Evolutionary conservation across 2,888 invertebrate genomes (phyloP).

Genomic region (Cheilosia vernalis): DNA sequence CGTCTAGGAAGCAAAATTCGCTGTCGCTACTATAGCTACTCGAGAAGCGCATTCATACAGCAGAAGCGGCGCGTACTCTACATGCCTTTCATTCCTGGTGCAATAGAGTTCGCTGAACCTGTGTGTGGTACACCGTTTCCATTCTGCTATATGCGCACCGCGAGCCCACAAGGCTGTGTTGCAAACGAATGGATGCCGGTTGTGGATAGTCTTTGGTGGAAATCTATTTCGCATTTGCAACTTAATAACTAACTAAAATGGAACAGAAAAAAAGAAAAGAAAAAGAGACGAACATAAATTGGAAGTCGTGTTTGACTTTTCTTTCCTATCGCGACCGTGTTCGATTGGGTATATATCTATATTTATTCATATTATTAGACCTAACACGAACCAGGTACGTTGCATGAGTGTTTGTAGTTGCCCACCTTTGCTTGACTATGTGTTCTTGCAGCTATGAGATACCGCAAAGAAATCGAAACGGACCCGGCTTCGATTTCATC

Average conservation of each 20-base stretch:
- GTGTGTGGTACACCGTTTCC: conserved; percentile 38
- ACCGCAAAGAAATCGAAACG: conserved; percentile 66
- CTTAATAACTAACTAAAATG: conserved; percentile 65
- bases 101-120: conserved; percentile 67
- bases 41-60: conserved; percentile 1
- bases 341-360: conserved; percentile 22
- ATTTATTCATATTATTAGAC: background rate
- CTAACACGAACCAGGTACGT: too few relatives aligned
- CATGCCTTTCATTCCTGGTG: conserved; percentile 60
- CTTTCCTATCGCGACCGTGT: conserved; percentile 3
- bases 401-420: too few relatives aligned
- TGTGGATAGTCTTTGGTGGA: conserved; percentile 27
- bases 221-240: conserved; percentile 68
- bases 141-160: conserved; percentile 13
- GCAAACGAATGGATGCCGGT: background rate
- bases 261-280: background rate
- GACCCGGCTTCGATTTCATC: conserved; percentile 55
- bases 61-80: conserved; percentile 17
- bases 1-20: conserved; percentile 40
- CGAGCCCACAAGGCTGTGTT: conserved; percentile 30
- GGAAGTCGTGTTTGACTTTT: conserved; percentile 27
- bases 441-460: background rate
- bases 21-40: conserved; percentile 10
- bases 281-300: conserved; percentile 39
- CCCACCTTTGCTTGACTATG: background rate